These are phyloP conservation scores for Lanius collurio DNA, from an alignment of 2,113 vertebrate genomes.

Conservation along the genomic window DNA sequence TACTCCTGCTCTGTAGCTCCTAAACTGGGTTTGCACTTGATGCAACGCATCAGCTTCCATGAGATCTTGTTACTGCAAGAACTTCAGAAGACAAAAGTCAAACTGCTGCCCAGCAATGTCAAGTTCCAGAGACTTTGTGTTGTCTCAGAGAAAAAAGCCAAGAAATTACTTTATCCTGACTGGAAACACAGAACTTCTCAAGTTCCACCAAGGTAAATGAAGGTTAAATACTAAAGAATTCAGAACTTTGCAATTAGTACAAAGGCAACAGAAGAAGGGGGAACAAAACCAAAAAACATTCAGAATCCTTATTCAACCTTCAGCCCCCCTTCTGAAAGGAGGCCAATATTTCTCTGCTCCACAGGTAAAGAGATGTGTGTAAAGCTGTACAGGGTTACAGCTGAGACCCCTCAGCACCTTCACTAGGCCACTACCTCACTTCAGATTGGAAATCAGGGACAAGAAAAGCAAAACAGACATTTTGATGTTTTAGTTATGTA, in stretches of 20 bases:
- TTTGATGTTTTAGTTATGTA: accelerated
- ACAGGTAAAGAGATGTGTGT: no score
- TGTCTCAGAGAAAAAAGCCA: not conserved
- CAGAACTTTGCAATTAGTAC: not conserved
- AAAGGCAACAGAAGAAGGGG: not conserved
- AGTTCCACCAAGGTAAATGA: not conserved
- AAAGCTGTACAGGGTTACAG: accelerated
- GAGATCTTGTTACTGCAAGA: not conserved
- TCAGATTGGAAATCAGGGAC: not conserved
- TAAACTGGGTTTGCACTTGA: not conserved
- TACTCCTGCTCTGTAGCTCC: not conserved
- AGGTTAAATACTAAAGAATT: not conserved
- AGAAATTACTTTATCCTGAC: not conserved
- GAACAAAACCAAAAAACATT: not conserved
- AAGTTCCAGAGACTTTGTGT: not conserved
- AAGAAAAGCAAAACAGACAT: not conserved
- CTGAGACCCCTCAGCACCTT: not conserved
- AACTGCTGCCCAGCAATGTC: not conserved
- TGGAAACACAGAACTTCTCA: not conserved
- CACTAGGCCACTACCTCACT: not conserved
- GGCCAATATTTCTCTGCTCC: not conserved
- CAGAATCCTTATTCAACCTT: not conserved
- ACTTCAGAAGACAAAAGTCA: not conserved
- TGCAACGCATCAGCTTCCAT: not conserved
- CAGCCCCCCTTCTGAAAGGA: not conserved